These are phyloP conservation scores for Rhinopomastus cyanomelas DNA, from an alignment of 2,113 vertebrate genomes.

Conservation along the genomic window DNA sequence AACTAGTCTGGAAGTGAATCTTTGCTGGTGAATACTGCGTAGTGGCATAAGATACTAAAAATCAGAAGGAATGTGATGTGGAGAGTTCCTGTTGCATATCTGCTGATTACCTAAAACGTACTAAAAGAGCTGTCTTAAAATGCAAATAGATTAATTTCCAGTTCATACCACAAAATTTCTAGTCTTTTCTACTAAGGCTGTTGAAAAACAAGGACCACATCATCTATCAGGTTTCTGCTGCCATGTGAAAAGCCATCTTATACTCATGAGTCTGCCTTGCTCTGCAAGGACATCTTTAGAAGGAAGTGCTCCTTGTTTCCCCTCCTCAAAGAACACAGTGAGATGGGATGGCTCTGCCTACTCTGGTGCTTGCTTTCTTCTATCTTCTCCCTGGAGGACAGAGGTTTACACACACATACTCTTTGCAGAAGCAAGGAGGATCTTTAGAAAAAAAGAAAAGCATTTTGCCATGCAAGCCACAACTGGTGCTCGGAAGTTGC, in stretches of 20 bases:
- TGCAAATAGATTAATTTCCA: not conserved
- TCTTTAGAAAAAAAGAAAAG: too few relatives aligned
- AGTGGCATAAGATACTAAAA: not conserved
- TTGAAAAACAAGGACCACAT: not conserved
- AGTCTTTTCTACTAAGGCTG: not conserved
- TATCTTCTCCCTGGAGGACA: not conserved
- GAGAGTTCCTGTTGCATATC: not conserved
- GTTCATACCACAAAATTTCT: not conserved
- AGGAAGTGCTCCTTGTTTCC: not conserved
- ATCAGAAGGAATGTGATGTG: not conserved
- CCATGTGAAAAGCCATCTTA: fast-evolving
- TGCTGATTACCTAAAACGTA: not conserved
- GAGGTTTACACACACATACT: not conserved
- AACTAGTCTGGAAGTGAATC: not conserved
- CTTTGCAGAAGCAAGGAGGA: not conserved
- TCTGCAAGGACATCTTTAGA: not conserved
- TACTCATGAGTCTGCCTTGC: not conserved
- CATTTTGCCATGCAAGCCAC: fast-evolving
- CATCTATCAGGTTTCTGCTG: not conserved
- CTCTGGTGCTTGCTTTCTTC: not conserved
- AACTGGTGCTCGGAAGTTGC: not conserved
- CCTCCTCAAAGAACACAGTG: not conserved
- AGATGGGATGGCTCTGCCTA: not conserved
- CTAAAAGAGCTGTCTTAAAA: not conserved
- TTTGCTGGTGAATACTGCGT: not conserved